phyloP scores from a whole-genome alignment of 2,888 invertebrate genomes.

The Synanthedon tipuliformis region DNA sequence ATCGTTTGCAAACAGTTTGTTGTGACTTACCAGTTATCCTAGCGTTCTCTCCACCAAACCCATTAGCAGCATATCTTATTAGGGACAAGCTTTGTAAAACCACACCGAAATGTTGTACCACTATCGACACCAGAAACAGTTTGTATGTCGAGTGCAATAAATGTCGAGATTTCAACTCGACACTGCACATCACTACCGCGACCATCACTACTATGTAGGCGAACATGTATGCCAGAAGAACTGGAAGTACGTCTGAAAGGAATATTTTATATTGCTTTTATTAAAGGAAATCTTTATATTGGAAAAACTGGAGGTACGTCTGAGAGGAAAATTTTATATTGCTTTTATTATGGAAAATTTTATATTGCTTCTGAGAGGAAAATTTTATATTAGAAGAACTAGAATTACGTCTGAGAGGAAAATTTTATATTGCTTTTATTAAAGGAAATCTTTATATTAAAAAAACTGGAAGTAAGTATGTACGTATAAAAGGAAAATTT shows the following conservation, averaged over 20 bases:
- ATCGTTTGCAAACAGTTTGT: too few relatives aligned
- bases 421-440: too few relatives aligned
- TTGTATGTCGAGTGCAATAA: slow-evolving; percentile 91
- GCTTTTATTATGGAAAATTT: too few relatives aligned
- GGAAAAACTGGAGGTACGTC: slow-evolving; percentile 75
- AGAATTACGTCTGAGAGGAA: slow-evolving; percentile 72
- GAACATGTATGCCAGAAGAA: slow-evolving; percentile 79
- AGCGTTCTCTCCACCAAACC: slow-evolving; percentile 68
- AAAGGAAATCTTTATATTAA: too few relatives aligned
- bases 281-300: too few relatives aligned
- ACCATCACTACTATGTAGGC: slow-evolving; percentile 79
- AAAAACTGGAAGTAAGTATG: too few relatives aligned
- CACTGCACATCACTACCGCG: slow-evolving; percentile 79
- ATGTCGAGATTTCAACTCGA: slow-evolving; percentile 82
- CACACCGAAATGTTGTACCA: slow-evolving; percentile 78
- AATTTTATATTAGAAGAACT: too few relatives aligned
- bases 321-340: too few relatives aligned
- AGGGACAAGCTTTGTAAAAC: slow-evolving; percentile 77
- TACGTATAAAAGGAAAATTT: too few relatives aligned
- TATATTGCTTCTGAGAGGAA: too few relatives aligned
- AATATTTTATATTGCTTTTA: too few relatives aligned
- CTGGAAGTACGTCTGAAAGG: slow-evolving; percentile 84
- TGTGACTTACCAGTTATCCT: slow-evolving; percentile 52
- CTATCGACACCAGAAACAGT: slow-evolving; percentile 79
- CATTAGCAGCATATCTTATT: slow-evolving; percentile 81